Evolutionary conservation across 2,797 vertebrate genomes (phyloP).

Genomic region (Rhinatrema bivittatum): DNA sequence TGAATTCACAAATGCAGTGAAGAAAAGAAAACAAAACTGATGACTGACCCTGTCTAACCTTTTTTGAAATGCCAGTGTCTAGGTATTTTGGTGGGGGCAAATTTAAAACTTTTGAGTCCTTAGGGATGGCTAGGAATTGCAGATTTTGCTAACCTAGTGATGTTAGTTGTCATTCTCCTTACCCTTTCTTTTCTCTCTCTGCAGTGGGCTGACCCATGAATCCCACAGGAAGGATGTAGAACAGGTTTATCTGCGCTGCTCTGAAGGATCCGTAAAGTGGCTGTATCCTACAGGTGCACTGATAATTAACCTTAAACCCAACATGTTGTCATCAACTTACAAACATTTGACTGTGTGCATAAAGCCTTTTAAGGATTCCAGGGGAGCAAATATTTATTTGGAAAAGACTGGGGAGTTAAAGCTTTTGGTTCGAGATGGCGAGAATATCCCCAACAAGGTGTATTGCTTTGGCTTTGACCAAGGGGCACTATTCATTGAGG

Average conservation of each 20-base stretch:
- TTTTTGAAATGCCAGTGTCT: no score
- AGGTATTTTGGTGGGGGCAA: no score
- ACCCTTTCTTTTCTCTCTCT: conserved; percentile 7
- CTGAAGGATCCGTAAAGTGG: conserved; percentile 87
- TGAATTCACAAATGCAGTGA: no score
- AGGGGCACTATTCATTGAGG: conserved; percentile 88
- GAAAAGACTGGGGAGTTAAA: conserved; percentile 85
- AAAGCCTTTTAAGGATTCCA: conserved; percentile 78
- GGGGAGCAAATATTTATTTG: conserved; percentile 93
- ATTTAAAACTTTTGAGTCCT: no score
- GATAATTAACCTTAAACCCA: conserved; percentile 90
- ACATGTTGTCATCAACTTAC: conserved; percentile 64
- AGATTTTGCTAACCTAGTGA: no score
- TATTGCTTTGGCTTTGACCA: conserved; percentile 83
- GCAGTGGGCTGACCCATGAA: conserved; percentile 87
- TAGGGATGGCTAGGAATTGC: no score
- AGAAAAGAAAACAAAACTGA: no score
- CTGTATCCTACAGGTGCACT: conserved; percentile 93
- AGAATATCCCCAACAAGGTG: conserved; percentile 59
- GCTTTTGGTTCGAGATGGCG: conserved; percentile 76
- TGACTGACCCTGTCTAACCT: no score
- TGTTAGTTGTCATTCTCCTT: conserved; percentile 8
- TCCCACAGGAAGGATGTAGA: conserved; percentile 89
- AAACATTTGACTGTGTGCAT: conserved; percentile 84
- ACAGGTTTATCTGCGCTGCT: conserved; percentile 95